Conservation (phyloP, 2,797 vertebrate species). For the Sebastes taczanowskii region DNA sequence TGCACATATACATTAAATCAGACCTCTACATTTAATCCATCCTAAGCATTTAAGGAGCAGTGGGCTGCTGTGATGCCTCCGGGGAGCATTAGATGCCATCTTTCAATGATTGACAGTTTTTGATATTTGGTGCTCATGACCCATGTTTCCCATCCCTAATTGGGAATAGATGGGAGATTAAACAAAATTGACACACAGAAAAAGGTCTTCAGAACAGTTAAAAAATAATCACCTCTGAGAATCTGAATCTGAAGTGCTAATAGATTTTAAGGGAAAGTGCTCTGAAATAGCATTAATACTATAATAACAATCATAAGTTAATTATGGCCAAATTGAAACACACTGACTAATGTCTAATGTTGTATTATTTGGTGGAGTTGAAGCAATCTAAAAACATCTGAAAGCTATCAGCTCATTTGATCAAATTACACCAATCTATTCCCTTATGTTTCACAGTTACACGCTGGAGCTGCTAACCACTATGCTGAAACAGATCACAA, state of each 20-base stretch:
- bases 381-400: slow-evolving; percentile 6
- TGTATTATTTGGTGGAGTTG: neutral
- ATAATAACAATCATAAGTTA: neutral
- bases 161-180: neutral
- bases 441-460: neutral
- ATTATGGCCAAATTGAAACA: slow-evolving; percentile 1
- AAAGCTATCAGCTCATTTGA: neutral
- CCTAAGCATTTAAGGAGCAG: too few relatives aligned
- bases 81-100: neutral
- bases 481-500: slow-evolving; percentile 10
- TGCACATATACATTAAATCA: too few relatives aligned
- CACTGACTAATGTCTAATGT: neutral
- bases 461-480: neutral
- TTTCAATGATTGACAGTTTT: neutral
- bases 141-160: neutral
- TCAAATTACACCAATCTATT: neutral
- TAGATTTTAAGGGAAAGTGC: neutral
- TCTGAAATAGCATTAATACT: neutral
- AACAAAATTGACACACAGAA: neutral
- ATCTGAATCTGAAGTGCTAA: neutral
- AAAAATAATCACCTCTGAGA: neutral
- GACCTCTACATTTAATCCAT: too few relatives aligned
- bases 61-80: rapidly evolving
- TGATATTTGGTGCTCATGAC: neutral
- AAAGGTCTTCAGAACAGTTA: neutral